These are phyloP conservation scores for Pantherophis alleghaniensis DNA, from an alignment of 2,797 vertebrate genomes.

Conservation along the genomic window DNA sequence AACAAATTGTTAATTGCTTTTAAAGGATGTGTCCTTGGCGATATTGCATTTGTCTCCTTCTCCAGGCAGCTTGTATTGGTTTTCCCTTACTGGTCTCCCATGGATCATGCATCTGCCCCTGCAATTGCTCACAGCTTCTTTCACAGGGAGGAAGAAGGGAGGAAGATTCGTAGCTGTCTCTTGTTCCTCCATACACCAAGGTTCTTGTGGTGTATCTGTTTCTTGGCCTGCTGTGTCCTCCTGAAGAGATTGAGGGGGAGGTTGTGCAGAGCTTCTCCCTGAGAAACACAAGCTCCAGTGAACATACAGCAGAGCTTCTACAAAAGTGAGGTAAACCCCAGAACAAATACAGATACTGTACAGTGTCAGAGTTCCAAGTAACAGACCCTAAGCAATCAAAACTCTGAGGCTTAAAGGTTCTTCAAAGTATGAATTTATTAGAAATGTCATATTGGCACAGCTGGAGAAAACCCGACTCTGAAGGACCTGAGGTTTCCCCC, in stretches of 20 bases:
- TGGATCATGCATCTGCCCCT: neutral
- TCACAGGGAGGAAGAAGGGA: neutral
- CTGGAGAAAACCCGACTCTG: too few species aligned
- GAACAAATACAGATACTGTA: too few species aligned
- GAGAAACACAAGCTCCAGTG: neutral
- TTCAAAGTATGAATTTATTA: too few species aligned
- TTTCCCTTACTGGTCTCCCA: neutral
- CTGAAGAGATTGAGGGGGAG: neutral
- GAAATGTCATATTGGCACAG: too few species aligned
- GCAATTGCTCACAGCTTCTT: neutral
- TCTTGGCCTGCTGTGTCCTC: neutral
- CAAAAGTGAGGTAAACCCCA: neutral
- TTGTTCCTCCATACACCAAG: neutral
- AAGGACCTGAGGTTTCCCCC: too few species aligned
- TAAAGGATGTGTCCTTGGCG: neutral
- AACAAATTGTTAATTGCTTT: neutral
- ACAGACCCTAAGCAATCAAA: too few species aligned
- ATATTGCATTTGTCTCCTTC: neutral
- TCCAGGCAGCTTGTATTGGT: neutral
- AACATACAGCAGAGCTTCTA: neutral
- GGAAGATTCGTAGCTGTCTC: neutral
- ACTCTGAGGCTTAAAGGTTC: too few species aligned
- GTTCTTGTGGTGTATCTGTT: neutral
- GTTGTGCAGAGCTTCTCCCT: neutral
- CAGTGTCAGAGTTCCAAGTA: too few species aligned